Base-by-base conservation (phyloP, 2,113 vertebrate genomes). In the Neomonachus schauinslandi region DNA sequence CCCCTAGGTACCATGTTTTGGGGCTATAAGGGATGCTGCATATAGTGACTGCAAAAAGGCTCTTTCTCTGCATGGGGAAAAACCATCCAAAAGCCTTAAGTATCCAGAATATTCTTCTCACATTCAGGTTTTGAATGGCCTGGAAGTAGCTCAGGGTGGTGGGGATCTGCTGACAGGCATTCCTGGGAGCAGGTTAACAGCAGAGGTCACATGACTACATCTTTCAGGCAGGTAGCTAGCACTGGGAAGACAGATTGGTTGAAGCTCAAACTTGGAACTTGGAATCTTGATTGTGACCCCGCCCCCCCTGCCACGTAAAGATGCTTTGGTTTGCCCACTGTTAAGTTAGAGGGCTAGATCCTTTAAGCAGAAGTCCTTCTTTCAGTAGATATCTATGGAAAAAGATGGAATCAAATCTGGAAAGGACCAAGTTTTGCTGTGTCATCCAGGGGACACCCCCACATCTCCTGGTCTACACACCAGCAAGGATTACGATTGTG, bases 91-190 rank as follows among this genome's bases (percentile, higher is more conserved):
- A 97, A 95, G 36, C 39, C 84, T 76, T 51, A 42, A 89, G 92
- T 42, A 0, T 89, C 94, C 33, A 22, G 92, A 96, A 72, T 87
- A 98, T 97, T 97, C 97, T 96, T 71, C 74, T 95, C 81, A 8
- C 26, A 65, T 1, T 61, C 51, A 53, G 46, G 65, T 72, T 95
- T 89, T 22, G 85, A 61, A 94, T 67, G 67, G 46, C 69, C 19
- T 93, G 21, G 92, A 96, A 79, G 80, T 42, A 24, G 61, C 28
- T 83, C 42, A 12, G 80, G 74, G 6, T 94, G 89, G 69, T 81
- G 6, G 51, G 81, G 77, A 69, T 72, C 74, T 51, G 39, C 76
- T 28, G 14, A 53, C 9, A 42, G 84, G 65, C 4, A 42, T 71
- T 88, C 21, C 28, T 93, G n/a, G 67, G 19, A 22, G 18, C 15